Evolutionary conservation across 2,797 vertebrate species (phyloP).

Genomic region (Sebastolobus alascanus): DNA sequence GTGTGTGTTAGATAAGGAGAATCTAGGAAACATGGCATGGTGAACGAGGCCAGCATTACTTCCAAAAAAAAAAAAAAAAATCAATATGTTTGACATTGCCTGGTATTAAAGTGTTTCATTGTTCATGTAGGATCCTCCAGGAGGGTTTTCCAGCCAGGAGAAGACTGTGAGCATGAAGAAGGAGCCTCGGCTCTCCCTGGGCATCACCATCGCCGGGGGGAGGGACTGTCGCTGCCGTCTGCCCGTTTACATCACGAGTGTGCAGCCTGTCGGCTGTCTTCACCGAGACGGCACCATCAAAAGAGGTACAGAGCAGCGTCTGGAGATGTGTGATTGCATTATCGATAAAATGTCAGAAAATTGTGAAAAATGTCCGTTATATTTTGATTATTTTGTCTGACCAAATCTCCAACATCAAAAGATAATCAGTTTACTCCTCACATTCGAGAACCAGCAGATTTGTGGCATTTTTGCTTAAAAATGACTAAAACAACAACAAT

Average conservation of each 20-base stretch:
- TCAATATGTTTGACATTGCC: background rate
- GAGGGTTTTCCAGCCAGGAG: slow-evolving; percentile 89
- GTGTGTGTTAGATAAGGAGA: background rate
- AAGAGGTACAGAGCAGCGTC: slow-evolving; percentile 82
- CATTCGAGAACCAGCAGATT: background rate
- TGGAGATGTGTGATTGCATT: background rate
- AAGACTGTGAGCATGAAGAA: slow-evolving; percentile 93
- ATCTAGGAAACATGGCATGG: background rate
- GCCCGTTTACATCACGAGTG: slow-evolving; percentile 94
- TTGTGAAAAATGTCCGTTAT: background rate
- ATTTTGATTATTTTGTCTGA: background rate
- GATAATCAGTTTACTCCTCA: background rate
- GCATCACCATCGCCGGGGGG: slow-evolving; percentile 95
- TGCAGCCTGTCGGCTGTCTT: slow-evolving; percentile 94
- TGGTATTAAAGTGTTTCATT: background rate
- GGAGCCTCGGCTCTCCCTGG: slow-evolving; percentile 92
- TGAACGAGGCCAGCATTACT: background rate
- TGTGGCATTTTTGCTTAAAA: background rate
- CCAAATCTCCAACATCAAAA: background rate
- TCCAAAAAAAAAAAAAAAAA: background rate
- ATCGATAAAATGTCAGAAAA: background rate
- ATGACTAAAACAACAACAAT: background rate
- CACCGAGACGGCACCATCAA: slow-evolving; percentile 93
- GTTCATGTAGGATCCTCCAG: slow-evolving; percentile 87
- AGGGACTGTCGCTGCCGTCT: slow-evolving; percentile 91